phyloP scores from a whole-genome alignment of 1,140 invertebrate species.

The Papilio glaucus region DNA sequence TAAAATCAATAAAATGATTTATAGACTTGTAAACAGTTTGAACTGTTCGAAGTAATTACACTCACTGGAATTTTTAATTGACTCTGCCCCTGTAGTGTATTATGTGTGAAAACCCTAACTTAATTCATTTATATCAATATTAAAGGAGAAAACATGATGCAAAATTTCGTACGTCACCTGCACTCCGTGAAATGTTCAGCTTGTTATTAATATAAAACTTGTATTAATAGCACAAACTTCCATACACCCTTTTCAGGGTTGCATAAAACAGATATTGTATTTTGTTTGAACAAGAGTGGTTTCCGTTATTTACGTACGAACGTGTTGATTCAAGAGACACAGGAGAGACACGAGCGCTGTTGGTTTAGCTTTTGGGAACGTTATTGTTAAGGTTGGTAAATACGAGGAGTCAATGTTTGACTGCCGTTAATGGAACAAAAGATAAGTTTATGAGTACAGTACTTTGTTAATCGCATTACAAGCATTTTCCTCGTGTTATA shows the following conservation, averaged over 20 bases:
- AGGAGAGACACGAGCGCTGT: conserved; percentile 22
- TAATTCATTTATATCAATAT: too few relatives aligned
- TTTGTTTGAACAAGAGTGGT: too few relatives aligned
- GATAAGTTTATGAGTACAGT: not conserved
- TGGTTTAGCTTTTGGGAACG: conserved; percentile 26
- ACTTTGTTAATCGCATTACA: conserved; percentile 5
- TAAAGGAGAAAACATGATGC: too few relatives aligned
- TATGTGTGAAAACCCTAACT: too few relatives aligned
- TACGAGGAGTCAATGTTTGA: conserved; percentile 25
- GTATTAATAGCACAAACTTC: not conserved
- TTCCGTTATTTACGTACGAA: conserved; percentile 13
- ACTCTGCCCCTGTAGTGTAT: too few relatives aligned
- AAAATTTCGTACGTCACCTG: too few relatives aligned
- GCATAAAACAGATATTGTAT: conserved; percentile 25
- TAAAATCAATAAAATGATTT: too few relatives aligned
- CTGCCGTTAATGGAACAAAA: not conserved
- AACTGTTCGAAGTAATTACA: too few relatives aligned
- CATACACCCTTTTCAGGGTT: not conserved
- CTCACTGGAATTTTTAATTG: too few relatives aligned
- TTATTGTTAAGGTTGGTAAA: conserved; percentile 27
- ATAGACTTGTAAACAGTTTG: too few relatives aligned
- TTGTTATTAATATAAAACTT: not conserved
- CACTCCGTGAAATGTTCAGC: not conserved
- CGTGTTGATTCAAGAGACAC: conserved; percentile 32
- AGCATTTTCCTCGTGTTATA: too few relatives aligned